A percentile compares a stretch with the other conserved stretches of the same genome.
Evolutionary conservation across 2,113 vertebrate genomes (phyloP).

Genomic region (Prolemur simus): DNA sequence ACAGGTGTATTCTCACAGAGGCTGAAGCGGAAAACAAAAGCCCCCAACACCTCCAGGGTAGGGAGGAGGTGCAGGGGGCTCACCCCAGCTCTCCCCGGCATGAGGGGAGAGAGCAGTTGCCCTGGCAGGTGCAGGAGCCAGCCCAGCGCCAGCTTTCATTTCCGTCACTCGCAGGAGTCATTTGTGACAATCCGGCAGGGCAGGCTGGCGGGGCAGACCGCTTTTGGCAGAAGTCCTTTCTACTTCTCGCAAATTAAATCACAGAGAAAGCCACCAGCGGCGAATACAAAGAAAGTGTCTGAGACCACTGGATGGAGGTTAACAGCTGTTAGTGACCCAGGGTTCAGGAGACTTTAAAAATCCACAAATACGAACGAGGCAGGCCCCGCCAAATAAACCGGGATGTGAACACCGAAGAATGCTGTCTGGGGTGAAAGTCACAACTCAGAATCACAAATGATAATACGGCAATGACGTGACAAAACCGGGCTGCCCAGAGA

Average conservation of each 20-base stretch:
- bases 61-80: neutral
- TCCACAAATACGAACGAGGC: neutral
- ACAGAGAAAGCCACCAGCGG: neutral
- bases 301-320: neutral
- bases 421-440: neutral
- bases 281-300: neutral
- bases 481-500: neutral
- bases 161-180: neutral
- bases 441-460: neutral
- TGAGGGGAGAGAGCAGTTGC: neutral
- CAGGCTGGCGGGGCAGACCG: neutral
- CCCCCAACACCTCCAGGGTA: neutral
- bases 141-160: neutral
- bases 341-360: neutral
- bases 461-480: neutral
- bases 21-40: neutral
- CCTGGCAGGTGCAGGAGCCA: neutral
- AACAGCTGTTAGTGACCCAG: neutral
- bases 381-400: neutral
- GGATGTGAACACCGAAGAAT: neutral
- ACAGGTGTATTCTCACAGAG: rapidly evolving
- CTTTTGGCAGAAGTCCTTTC: constrained; percentile 23
- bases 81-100: neutral
- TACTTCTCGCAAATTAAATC: neutral
- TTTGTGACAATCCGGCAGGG: neutral